phyloP scores from a whole-genome alignment of 2,797 vertebrate genomes.

The Merluccius polli region DNA sequence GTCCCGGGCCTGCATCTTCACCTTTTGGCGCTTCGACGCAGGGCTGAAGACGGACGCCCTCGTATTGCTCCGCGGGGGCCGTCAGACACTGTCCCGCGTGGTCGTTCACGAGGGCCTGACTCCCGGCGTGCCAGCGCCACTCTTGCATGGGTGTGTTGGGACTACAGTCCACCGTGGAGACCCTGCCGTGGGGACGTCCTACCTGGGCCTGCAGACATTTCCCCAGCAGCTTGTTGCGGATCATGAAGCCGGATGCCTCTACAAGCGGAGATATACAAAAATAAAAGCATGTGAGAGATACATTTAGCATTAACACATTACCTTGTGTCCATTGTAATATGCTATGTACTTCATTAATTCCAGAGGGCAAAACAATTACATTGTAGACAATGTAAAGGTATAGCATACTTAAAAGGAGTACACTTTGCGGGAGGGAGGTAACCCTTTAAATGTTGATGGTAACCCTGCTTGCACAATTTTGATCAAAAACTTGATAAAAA shows the following conservation, averaged over 20 bases:
- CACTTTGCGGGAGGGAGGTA: too few relatives aligned
- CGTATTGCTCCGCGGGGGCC: conserved; percentile 50
- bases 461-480: neutral
- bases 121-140: conserved; percentile 72
- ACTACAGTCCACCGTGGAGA: conserved; percentile 69
- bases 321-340: neutral
- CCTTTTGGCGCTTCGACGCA: conserved; percentile 58
- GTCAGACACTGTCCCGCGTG: conserved; percentile 75
- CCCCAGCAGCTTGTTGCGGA: conserved; percentile 75
- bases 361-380: too few relatives aligned
- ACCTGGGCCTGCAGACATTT: conserved; percentile 69
- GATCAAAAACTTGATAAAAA: too few relatives aligned
- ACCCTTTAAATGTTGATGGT: too few relatives aligned
- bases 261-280: conserved; percentile 26
- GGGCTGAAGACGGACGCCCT: conserved; percentile 64
- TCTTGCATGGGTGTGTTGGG: conserved; percentile 59
- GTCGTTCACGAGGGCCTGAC: conserved; percentile 62
- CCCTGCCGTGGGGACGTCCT: conserved; percentile 34
- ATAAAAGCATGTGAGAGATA: neutral
- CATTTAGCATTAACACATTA: neutral
- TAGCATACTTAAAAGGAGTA: too few relatives aligned
- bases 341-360: neutral
- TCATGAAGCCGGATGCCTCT: conserved; percentile 68
- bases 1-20: conserved; percentile 13
- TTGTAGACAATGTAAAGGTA: too few relatives aligned